These are phyloP conservation scores for Herpetotheres cachinnans DNA, from an alignment of 2,113 vertebrate genomes.

Conservation along the genomic window DNA sequence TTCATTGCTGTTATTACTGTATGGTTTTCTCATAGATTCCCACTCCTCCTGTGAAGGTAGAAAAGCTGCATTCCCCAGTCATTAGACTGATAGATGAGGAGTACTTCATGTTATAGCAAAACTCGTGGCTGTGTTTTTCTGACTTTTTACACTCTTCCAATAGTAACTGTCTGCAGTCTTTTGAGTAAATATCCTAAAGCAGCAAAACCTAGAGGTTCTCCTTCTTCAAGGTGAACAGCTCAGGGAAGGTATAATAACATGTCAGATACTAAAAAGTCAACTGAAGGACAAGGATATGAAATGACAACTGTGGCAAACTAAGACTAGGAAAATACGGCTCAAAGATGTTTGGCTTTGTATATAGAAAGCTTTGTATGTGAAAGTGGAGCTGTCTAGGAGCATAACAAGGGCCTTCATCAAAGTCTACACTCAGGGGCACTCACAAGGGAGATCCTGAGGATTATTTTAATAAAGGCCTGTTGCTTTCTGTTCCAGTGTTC, in stretches of 20 bases:
- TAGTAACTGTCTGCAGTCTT: not conserved
- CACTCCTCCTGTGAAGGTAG: not conserved
- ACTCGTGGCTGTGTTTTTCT: not conserved
- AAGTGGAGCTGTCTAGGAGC: not conserved
- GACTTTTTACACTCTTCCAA: not conserved
- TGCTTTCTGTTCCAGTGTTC: not conserved
- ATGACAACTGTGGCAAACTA: not conserved
- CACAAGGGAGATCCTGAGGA: not conserved
- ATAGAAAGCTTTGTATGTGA: not conserved
- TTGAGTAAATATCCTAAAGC: not conserved
- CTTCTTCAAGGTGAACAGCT: not conserved
- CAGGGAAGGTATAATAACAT: not conserved
- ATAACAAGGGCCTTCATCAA: not conserved
- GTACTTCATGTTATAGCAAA: not conserved
- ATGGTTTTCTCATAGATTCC: not conserved
- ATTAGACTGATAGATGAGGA: not conserved
- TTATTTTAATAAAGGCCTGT: not conserved
- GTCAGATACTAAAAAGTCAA: not conserved
- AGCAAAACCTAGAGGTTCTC: not conserved
- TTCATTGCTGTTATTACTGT: not conserved
- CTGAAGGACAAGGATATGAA: not conserved
- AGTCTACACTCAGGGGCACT: not conserved
- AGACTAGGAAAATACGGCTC: not conserved
- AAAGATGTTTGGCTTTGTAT: not conserved
- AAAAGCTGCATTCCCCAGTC: not conserved